Evolutionary conservation across 2,113 vertebrate genomes (phyloP).

Genomic region (Dolichotis patagonum): DNA sequence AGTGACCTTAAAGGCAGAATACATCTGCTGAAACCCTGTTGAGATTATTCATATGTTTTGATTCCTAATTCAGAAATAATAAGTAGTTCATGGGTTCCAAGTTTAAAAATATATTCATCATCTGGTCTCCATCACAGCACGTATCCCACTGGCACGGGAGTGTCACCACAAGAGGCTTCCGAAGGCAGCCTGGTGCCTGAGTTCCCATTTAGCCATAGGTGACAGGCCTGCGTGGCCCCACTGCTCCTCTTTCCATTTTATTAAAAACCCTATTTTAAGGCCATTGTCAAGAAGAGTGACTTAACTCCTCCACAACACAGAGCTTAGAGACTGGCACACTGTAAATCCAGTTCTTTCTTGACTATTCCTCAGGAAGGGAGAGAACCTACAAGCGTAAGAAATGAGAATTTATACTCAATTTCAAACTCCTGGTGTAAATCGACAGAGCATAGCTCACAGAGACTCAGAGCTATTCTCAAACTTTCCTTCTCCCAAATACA

Average conservation of each 20-base stretch:
- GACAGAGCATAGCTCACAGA: background rate
- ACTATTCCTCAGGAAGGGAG: background rate
- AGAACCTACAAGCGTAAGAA: background rate
- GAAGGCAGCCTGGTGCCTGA: background rate
- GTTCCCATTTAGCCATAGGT: background rate
- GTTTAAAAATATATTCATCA: conserved; percentile 87
- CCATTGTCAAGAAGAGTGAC: background rate
- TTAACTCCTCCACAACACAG: background rate
- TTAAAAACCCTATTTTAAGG: conserved; percentile 63
- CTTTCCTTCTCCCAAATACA: background rate
- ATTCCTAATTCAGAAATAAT: conserved; percentile 88
- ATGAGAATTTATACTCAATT: background rate
- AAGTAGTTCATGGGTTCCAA: conserved; percentile 84
- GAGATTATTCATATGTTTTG: conserved; percentile 83
- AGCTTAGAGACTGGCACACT: background rate
- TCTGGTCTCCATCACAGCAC: conserved; percentile 75
- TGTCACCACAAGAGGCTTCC: accelerated
- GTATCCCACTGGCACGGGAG: background rate
- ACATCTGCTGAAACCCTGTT: conserved; percentile 77
- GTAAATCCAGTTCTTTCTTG: background rate
- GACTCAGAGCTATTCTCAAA: background rate
- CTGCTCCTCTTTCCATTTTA: background rate
- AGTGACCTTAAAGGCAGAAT: conserved; percentile 74
- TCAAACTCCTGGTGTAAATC: background rate
- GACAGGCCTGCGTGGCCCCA: background rate